phyloP scores from a whole-genome alignment of 2,797 vertebrate species.

The Anguilla megastoma region DNA sequence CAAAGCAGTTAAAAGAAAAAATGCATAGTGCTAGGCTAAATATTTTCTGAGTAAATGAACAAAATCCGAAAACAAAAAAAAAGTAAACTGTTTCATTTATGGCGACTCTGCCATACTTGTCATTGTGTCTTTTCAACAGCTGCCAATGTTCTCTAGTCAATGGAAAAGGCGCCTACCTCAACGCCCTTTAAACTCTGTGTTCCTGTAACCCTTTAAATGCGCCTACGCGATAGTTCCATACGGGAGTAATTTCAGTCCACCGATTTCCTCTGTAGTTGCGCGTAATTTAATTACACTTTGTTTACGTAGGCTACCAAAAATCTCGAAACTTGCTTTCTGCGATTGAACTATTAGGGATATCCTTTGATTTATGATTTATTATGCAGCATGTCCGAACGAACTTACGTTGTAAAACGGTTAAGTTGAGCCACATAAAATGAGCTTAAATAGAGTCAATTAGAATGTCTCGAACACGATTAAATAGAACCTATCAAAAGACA shows the following conservation, averaged over 20 bases:
- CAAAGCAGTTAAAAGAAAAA: no score
- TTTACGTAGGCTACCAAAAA: neutral
- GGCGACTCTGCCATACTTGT: neutral
- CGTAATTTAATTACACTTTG: neutral
- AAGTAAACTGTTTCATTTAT: no score
- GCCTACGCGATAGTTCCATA: neutral
- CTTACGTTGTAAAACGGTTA: neutral
- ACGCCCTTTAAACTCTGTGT: neutral
- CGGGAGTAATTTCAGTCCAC: neutral
- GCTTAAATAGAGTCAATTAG: neutral
- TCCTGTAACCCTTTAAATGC: neutral
- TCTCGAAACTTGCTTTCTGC: neutral
- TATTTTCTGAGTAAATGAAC: no score
- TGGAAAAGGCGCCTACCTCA: neutral
- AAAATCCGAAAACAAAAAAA: no score
- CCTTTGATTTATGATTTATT: neutral
- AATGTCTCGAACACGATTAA: neutral
- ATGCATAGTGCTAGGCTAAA: no score
- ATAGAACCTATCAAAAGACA: neutral
- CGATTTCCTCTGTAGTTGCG: neutral
- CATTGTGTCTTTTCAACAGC: neutral
- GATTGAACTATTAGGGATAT: neutral
- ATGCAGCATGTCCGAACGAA: neutral
- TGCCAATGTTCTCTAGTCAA: neutral
- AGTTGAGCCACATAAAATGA: neutral